phyloP scores from a whole-genome alignment of 2,797 vertebrate genomes.

The Pteropus rufus region DNA sequence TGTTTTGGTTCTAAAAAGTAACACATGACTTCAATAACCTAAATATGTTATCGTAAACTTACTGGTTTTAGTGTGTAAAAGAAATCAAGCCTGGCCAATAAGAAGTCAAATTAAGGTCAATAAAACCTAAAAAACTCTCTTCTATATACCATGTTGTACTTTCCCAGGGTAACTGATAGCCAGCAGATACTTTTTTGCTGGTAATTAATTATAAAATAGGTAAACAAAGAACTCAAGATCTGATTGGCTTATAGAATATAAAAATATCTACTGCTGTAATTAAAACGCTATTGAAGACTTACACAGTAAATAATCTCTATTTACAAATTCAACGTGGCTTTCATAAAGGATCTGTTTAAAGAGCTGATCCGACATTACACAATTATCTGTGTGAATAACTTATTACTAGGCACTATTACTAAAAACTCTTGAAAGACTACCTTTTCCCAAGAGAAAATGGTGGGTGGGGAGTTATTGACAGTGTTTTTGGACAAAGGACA shows the following conservation, averaged over 20 bases:
- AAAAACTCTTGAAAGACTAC: slow-evolving; percentile 14
- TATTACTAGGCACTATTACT: neutral
- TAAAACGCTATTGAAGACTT: slow-evolving; percentile 5
- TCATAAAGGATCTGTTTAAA: neutral
- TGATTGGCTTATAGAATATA: neutral
- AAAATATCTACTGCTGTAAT: neutral
- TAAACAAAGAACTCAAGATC: neutral
- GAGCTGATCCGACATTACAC: neutral
- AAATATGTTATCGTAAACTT: neutral
- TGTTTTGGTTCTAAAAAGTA: neutral
- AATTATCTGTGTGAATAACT: neutral
- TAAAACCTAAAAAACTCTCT: neutral
- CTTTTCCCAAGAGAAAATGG: neutral
- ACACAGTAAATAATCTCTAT: neutral
- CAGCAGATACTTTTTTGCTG: neutral
- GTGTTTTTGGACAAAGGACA: neutral
- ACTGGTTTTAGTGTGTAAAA: neutral
- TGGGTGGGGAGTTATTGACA: neutral
- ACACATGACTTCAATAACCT: neutral
- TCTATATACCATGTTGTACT: neutral
- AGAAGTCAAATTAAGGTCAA: neutral
- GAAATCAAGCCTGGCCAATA: neutral
- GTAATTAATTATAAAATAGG: neutral
- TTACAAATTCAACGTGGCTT: neutral
- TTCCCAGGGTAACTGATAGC: neutral